Evolutionary conservation across 1,140 invertebrate species (phyloP).

Genomic region (Melitaea cinxia): DNA sequence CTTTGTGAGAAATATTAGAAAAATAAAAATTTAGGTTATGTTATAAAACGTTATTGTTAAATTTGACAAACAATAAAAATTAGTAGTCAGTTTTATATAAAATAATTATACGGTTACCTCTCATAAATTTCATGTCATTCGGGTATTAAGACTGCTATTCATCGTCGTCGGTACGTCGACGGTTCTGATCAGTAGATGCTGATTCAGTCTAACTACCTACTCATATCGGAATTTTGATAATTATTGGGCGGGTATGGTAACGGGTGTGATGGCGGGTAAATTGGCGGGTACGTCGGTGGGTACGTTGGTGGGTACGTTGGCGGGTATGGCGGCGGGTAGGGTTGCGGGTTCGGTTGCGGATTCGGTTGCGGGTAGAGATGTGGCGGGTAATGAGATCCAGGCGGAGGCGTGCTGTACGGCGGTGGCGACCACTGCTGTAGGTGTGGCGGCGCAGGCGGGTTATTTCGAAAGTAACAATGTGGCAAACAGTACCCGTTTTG

Average conservation of each 20-base stretch:
- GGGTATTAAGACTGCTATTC: too few relatives aligned
- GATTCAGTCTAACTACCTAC: too few relatives aligned
- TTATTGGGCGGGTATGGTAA: not conserved
- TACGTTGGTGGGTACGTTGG: constrained; percentile 6
- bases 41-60: too few relatives aligned
- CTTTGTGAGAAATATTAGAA: too few relatives aligned
- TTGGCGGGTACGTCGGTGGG: not conserved
- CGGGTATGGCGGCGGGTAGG: constrained; percentile 9
- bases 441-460: constrained; percentile 46
- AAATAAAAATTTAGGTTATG: too few relatives aligned
- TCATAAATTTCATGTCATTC: too few relatives aligned
- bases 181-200: too few relatives aligned
- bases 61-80: too few relatives aligned
- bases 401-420: constrained; percentile 48
- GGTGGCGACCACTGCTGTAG: constrained; percentile 55
- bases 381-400: constrained; percentile 1
- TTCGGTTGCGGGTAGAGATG: constrained; percentile 43
- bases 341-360: constrained; percentile 1
- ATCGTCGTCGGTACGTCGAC: too few relatives aligned
- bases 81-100: too few relatives aligned
- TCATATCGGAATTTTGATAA: too few relatives aligned
- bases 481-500: constrained; percentile 56
- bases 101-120: too few relatives aligned
- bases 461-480: constrained; percentile 58
- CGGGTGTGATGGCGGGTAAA: not conserved